Percentiles rank a stretch among this genome's conserved stretches.
phyloP scores from a whole-genome alignment of 2,113 vertebrate species.

The Urocolius indicus region DNA sequence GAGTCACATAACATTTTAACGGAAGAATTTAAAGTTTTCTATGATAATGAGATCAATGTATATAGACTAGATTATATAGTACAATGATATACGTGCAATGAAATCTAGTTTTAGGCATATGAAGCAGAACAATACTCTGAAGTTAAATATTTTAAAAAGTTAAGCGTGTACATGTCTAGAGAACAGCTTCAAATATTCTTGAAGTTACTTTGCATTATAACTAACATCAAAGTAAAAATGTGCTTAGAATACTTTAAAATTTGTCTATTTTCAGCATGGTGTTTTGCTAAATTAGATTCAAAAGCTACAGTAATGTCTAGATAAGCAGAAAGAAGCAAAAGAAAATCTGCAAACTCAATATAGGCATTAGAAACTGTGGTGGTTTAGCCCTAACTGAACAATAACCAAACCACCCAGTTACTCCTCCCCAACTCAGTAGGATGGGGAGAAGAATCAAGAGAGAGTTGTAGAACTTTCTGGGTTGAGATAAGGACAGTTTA shows the following conservation, averaged over 20 bases:
- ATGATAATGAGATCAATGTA: not conserved
- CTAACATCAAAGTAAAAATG: not conserved
- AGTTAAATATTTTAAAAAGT: not conserved
- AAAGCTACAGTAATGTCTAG: not conserved
- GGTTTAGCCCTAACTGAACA: too few species aligned
- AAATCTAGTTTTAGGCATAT: not conserved
- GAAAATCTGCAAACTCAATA: not conserved
- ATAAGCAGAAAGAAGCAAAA: conserved; percentile 38
- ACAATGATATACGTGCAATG: not conserved
- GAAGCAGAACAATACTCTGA: not conserved
- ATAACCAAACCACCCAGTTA: too few species aligned
- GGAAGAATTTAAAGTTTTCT: not conserved
- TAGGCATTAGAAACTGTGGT: not conserved
- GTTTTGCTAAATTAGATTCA: not conserved
- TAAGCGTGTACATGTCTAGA: not conserved
- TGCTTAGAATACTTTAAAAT: not conserved
- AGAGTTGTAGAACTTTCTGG: too few species aligned
- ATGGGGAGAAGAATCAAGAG: too few species aligned
- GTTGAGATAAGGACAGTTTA: too few species aligned
- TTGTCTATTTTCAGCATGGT: not conserved
- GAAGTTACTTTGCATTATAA: not conserved
- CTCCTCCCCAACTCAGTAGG: too few species aligned
- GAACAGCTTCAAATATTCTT: not conserved
- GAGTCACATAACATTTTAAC: not conserved
- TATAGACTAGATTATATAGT: not conserved